Base-by-base conservation (phyloP, 2,797 vertebrate species). In the Philypnodon macrostomus region DNA sequence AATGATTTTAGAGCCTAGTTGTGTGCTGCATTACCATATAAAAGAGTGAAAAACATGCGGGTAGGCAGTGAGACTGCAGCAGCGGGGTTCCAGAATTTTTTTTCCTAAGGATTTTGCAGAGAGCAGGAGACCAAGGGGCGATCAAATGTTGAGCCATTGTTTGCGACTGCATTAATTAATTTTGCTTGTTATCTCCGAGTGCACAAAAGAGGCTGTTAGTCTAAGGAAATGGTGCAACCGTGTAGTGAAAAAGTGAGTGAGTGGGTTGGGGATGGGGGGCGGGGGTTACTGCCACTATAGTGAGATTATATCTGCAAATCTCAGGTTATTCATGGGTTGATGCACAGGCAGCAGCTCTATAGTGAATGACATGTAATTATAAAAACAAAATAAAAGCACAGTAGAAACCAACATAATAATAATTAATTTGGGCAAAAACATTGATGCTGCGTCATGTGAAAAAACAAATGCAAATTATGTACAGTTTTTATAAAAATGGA, bases 261-360 rank as follows among this genome's bases (percentile, higher is more conserved):
- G n/a, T n/a, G n/a, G n/a, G n/a, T n/a, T n/a, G n/a, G n/a, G n/a
- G n/a, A n/a, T n/a, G n/a, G n/a, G n/a, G n/a, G n/a, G n/a, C n/a
- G n/a, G n/a, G n/a, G n/a, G n/a, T n/a, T n/a, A n/a, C n/a, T n/a
- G n/a, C n/a, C n/a, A n/a, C n/a, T n/a, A n/a, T n/a, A n/a, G n/a
- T n/a, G n/a, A n/a, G n/a, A n/a, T n/a, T n/a, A n/a, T n/a, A n/a
- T n/a, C n/a, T n/a, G n/a, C n/a, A n/a, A n/a, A n/a, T n/a, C n/a
- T n/a, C n/a, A n/a, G n/a, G n/a, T n/a, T n/a, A n/a, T n/a, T n/a
- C n/a, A n/a, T 77, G 84, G 81, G 83, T 89, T 87, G 89, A 89
- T 88, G 87, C 65, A 73, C 84, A 87, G 88, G 87, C 84, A 83
- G 82, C 84, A 87, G 88, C 85, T 1, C 57, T 77, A n/a, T n/a